Percentiles rank a stretch among this genome's conserved stretches.
phyloP scores from a whole-genome alignment of 1,140 invertebrate species.

The Cherax quadricarinatus region DNA sequence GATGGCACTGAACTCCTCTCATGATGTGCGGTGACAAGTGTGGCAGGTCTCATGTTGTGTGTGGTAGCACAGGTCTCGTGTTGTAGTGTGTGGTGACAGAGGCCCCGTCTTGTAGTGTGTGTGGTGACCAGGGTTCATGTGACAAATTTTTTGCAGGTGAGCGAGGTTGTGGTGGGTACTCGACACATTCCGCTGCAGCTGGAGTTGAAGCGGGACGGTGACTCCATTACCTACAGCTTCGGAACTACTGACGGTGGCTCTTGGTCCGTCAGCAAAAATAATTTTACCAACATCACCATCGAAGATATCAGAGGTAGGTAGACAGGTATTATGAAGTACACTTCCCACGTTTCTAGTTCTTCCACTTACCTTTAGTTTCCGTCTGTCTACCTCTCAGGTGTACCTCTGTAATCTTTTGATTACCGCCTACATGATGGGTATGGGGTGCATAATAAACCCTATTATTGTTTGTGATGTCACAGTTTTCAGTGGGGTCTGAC shows the following conservation, averaged over 20 bases:
- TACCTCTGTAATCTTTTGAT: no score
- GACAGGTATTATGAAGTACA: neutral
- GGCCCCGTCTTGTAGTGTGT: neutral
- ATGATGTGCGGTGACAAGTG: no score
- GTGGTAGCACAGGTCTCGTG: neutral
- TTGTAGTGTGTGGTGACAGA: neutral
- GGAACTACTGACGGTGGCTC: neutral
- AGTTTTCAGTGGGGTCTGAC: no score
- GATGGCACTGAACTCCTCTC: no score
- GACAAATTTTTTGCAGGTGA: neutral
- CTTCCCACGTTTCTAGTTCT: no score
- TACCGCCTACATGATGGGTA: no score
- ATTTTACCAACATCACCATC: conserved; percentile 43
- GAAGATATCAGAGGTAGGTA: conserved; percentile 26
- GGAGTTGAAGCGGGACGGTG: neutral
- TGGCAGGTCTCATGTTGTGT: neutral
- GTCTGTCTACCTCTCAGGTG: no score
- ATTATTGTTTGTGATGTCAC: no score
- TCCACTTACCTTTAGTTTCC: no score
- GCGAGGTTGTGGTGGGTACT: neutral
- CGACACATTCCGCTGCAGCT: neutral
- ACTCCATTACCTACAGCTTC: conserved; percentile 1
- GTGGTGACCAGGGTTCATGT: no score
- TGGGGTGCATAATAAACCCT: no score
- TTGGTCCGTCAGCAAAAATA: conserved; percentile 20